These are phyloP conservation scores for Microtus oregoni DNA, from an alignment of 2,113 vertebrate genomes.

Conservation along the genomic window DNA sequence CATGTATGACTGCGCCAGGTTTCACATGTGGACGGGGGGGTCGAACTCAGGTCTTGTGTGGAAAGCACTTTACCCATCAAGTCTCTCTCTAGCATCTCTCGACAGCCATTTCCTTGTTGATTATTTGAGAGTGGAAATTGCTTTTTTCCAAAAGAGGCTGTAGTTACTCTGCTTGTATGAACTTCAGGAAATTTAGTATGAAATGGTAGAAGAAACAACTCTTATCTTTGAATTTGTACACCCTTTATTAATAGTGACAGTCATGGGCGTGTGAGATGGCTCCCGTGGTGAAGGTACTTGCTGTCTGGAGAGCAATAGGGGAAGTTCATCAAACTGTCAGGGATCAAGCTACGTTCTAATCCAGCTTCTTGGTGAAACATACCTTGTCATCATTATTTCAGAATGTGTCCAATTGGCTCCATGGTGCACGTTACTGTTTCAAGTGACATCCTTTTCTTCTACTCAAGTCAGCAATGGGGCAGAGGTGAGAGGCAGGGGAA, in stretches of 20 bases:
- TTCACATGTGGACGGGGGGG: background rate
- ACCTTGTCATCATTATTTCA: background rate
- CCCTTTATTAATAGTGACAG: background rate
- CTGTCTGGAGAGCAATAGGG: background rate
- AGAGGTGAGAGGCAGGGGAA: background rate
- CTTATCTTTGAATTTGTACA: background rate
- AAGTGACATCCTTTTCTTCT: background rate
- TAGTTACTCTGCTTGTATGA: background rate
- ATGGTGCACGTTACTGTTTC: background rate
- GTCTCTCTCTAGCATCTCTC: background rate
- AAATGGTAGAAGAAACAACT: background rate
- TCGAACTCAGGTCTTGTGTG: background rate
- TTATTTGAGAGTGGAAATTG: background rate
- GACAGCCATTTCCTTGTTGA: background rate
- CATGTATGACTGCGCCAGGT: background rate
- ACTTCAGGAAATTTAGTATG: background rate
- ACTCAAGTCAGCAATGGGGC: background rate
- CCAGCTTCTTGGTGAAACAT: background rate
- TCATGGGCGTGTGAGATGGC: background rate
- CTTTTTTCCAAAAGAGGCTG: background rate
- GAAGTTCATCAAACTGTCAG: background rate
- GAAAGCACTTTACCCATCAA: background rate
- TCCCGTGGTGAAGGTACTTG: background rate
- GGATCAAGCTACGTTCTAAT: background rate
- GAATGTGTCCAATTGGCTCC: constrained; percentile 2